Base-by-base conservation (phyloP, 2,888 invertebrate species). In the Cactoblastis cactorum region DNA sequence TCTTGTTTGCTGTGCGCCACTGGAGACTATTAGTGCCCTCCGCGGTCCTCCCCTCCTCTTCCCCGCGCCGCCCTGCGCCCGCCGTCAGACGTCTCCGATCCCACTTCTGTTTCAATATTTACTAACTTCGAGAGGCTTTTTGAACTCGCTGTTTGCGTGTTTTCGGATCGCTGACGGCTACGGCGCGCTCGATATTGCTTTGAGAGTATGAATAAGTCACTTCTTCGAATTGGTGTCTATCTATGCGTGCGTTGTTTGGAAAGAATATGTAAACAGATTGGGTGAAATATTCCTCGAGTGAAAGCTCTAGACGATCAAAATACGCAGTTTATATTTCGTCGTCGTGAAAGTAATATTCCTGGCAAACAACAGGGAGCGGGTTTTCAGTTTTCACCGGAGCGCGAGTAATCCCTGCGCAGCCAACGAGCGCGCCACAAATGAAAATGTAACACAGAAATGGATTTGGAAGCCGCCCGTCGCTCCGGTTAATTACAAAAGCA, bases 401-500 rank as follows among this genome's bases (percentile, higher is more conserved):
- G 75, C 69, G 68, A 74, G 74, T 83, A 84, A 83, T 84, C 80
- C 80, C 69, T 60, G 69, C 67, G 74, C 71, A 69, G 74, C 67
- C 74, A 72, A 70, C 76, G 74, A 77, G 74, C 74, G 80, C 74
- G 80, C 88, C 88, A 71, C 89, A 88, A 89, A 89, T 89, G 89
- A 89, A 89, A 89, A 88, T 89, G 89, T 89, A 87, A 89, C 88
- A 88, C 83, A 85, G 89, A 89, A 89, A 89, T 88, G 89, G 89
- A 88, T 89, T 89, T 85, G 87, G 88, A 87, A 85, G 87, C 88
- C 87, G 85, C 86, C 86, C 86, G 88, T 86, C 86, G 88, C 88
- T 85, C 83, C 87, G 87, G 89, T 89, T 89, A 89, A 89, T 89
- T 89, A 89, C 89, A 88, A 89, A 88, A 89, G 89, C 89, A 89